These are phyloP conservation scores for Catocala sponsa DNA, from an alignment of 2,888 invertebrate genomes.

Conservation along the genomic window DNA sequence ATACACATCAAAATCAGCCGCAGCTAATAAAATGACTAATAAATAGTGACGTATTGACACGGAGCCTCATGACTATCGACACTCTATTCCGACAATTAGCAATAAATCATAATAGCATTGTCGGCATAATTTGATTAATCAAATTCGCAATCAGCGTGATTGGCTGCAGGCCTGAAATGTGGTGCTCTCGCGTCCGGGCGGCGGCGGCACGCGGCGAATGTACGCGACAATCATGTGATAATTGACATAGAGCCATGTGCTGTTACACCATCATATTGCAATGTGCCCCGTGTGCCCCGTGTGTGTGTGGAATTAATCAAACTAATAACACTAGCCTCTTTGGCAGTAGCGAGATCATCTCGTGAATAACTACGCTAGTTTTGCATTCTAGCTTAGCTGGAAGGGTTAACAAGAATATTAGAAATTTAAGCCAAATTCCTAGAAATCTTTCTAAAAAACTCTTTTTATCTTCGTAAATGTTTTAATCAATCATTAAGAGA, in stretches of 20 bases:
- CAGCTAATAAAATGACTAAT: neutral
- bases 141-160: slow-evolving; percentile 24
- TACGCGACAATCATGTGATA: slow-evolving; percentile 1
- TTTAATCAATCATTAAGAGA: no score
- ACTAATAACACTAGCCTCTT: neutral
- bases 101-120: slow-evolving; percentile 25
- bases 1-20: neutral
- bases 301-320: no score
- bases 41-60: slow-evolving; percentile 7
- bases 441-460: no score
- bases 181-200: neutral
- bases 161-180: slow-evolving; percentile 16
- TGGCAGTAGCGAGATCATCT: neutral
- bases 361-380: no score
- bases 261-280: no score
- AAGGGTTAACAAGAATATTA: no score
- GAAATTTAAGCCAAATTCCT: no score
- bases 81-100: slow-evolving; percentile 26
- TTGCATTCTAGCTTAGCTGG: no score
- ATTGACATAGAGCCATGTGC: slow-evolving; percentile 1
- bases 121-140: slow-evolving; percentile 32
- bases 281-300: no score
- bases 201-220: neutral
- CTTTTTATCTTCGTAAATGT: neutral
- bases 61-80: slow-evolving; percentile 13